phyloP scores from a whole-genome alignment of 2,888 invertebrate species.

The Arrhopalites spinosus region DNA sequence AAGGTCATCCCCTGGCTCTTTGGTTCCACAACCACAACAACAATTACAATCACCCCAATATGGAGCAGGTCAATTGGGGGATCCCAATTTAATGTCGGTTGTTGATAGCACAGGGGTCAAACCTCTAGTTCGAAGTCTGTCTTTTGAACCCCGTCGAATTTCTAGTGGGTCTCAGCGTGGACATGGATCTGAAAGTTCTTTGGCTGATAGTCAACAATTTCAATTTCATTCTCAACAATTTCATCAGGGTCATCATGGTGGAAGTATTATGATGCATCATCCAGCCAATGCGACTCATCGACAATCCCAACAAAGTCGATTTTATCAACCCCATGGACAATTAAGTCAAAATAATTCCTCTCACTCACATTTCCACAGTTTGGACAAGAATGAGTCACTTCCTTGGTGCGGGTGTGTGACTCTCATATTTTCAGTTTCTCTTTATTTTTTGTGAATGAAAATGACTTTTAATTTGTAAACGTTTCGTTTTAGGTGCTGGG shows the following conservation, averaged over 20 bases:
- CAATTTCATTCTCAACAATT: not conserved
- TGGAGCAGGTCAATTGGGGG: not conserved
- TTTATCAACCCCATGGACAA: conserved; percentile 22
- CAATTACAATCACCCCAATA: conserved; percentile 15
- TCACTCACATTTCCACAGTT: conserved; percentile 9
- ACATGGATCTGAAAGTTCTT: conserved; percentile 21
- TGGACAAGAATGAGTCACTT: conserved; percentile 58
- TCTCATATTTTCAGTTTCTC: conserved; percentile 61
- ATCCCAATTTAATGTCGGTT: no score
- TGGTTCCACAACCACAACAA: conserved; percentile 37
- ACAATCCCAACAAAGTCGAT: not conserved
- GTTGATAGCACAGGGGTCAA: conserved; percentile 37
- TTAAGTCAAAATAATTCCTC: conserved; percentile 7
- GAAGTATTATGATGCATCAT: not conserved
- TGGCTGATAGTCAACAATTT: conserved; percentile 17
- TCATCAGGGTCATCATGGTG: not conserved
- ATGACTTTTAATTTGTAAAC: no score
- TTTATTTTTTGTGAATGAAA: no score
- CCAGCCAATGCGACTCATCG: not conserved
- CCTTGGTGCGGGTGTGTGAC: conserved; percentile 85
- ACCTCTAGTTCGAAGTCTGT: conserved; percentile 33
- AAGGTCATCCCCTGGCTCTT: conserved; percentile 43
- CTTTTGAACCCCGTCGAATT: conserved; percentile 34
- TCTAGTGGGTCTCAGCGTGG: conserved; percentile 36
- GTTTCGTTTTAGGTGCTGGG: not conserved